Conservation (phyloP, 2,888 invertebrate species). For the Rhagonycha lutea region DNA sequence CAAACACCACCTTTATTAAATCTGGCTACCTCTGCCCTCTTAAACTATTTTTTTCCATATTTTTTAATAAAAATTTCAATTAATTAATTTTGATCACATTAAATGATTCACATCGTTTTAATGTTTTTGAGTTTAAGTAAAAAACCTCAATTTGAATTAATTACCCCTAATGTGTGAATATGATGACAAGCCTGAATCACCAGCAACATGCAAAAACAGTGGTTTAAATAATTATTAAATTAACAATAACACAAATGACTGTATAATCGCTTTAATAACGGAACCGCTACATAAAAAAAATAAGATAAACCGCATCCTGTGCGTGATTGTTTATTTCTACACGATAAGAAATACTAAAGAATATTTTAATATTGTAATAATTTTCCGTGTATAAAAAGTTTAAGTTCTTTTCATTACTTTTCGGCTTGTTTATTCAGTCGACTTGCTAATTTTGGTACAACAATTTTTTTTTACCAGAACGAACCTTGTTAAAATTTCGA, state of each 20-base stretch:
- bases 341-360: background rate
- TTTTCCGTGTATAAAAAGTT: background rate
- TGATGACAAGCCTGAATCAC: too few relatives aligned
- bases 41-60: too few relatives aligned
- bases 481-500: background rate
- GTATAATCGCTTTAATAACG: background rate
- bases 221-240: background rate
- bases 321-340: background rate
- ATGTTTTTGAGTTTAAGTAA: too few relatives aligned
- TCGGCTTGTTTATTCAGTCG: background rate
- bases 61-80: too few relatives aligned
- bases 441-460: background rate
- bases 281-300: background rate
- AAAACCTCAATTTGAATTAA: too few relatives aligned
- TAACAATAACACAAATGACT: background rate
- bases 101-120: too few relatives aligned
- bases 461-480: background rate
- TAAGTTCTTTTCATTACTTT: background rate
- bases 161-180: too few relatives aligned
- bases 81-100: too few relatives aligned
- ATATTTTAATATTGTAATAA: too few relatives aligned
- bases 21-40: too few relatives aligned
- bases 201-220: too few relatives aligned
- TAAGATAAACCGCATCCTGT: background rate
- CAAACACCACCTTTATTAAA: too few relatives aligned